phyloP scores from a whole-genome alignment of 2,113 vertebrate species.

The Amblyopsis rosae region DNA sequence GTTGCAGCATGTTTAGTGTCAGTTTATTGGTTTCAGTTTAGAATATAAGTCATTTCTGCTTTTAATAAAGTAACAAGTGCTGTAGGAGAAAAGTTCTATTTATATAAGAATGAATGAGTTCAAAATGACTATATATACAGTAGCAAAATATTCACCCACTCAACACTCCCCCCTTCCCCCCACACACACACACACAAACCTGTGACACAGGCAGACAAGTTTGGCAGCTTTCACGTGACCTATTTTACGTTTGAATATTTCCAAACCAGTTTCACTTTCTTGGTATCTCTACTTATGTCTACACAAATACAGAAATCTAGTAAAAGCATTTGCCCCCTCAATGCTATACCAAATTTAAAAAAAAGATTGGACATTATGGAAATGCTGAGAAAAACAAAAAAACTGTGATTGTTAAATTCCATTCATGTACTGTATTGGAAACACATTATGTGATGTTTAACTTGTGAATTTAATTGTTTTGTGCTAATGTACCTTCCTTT shows the following conservation, averaged over 20 bases:
- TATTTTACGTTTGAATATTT: constrained; percentile 25
- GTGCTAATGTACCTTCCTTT: no score
- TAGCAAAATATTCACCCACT: not conserved
- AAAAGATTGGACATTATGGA: no score
- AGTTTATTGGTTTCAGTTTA: not conserved
- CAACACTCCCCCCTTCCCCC: not conserved
- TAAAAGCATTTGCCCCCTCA: not conserved
- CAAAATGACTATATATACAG: constrained; percentile 18
- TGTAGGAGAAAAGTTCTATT: no score
- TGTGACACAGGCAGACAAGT: constrained; percentile 14
- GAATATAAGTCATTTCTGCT: no score
- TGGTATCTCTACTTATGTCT: constrained; percentile 15
- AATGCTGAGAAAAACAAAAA: no score
- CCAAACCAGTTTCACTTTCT: constrained; percentile 39
- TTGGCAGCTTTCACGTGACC: constrained; percentile 11
- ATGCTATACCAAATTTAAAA: no score
- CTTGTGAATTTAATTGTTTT: no score
- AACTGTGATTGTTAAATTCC: no score
- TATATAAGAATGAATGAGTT: constrained; percentile 14
- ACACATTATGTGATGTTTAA: no score
- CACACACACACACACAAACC: not conserved
- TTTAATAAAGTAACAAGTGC: no score
- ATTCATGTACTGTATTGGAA: no score
- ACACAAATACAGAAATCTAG: constrained; percentile 9
- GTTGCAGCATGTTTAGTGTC: not conserved